Conservation (phyloP, 2,113 vertebrate genomes). For the Potamarius usumacintae region DNA sequence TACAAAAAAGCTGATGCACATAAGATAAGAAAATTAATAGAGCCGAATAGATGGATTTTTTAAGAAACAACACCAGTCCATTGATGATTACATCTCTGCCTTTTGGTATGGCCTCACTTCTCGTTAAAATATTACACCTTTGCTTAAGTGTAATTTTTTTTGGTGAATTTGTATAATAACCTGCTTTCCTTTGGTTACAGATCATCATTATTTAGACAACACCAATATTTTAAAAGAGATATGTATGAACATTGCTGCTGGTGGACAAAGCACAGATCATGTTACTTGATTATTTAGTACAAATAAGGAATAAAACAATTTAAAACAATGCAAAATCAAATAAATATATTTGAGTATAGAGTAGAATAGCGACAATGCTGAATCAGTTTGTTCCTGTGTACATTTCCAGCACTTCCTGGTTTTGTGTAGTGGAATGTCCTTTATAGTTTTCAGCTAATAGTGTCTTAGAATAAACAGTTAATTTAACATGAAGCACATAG, state of each 20-base stretch:
- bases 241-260: background rate
- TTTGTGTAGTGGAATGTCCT: constrained; percentile 70
- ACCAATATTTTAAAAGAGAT: background rate
- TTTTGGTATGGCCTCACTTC: background rate
- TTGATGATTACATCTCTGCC: background rate
- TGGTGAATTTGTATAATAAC: too few relatives aligned
- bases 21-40: constrained; percentile 36
- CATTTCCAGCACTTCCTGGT: constrained; percentile 58
- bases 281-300: background rate
- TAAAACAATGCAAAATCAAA: background rate
- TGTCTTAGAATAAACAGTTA: background rate
- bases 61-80: background rate
- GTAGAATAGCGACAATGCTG: constrained; percentile 22
- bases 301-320: background rate
- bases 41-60: background rate
- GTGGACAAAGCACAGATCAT: too few relatives aligned
- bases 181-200: too few relatives aligned
- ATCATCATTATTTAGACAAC: too few relatives aligned
- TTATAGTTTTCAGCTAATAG: constrained; percentile 48
- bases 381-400: constrained; percentile 26
- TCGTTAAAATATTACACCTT: background rate
- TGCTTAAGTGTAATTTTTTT: background rate
- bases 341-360: background rate
- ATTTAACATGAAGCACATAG: background rate
- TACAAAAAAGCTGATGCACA: constrained; percentile 49